A percentile compares a stretch with the other conserved stretches of the same genome.
These are phyloP conservation scores for Trichoplusia ni DNA, from an alignment of 1,140 invertebrate species.

Conservation along the genomic window DNA sequence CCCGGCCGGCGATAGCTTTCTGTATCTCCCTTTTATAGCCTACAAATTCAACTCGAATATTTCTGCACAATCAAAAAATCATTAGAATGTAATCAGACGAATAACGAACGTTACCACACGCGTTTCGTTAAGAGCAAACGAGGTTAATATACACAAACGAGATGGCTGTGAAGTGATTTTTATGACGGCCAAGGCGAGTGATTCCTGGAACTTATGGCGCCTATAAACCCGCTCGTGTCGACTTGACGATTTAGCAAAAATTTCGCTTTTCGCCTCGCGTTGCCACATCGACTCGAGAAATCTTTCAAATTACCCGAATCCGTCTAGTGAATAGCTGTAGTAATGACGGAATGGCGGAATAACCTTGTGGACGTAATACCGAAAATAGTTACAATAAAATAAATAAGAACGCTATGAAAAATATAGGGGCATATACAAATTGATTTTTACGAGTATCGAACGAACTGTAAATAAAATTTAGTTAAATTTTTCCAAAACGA, in stretches of 20 bases:
- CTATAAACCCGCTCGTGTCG: slow-evolving; percentile 70
- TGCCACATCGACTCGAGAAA: slow-evolving; percentile 49
- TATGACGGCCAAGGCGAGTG: slow-evolving; percentile 62
- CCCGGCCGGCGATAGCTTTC: slow-evolving; percentile 36
- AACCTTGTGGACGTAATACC: too few species aligned
- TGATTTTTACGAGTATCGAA: too few species aligned
- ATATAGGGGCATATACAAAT: too few species aligned
- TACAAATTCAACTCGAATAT: slow-evolving; percentile 29
- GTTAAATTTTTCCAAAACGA: too few species aligned
- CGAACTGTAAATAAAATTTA: too few species aligned
- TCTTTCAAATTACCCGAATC: slow-evolving; percentile 73
- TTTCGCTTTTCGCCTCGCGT: slow-evolving; percentile 50
- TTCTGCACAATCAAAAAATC: slow-evolving; percentile 29
- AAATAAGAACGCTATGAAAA: too few species aligned
- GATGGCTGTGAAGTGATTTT: slow-evolving; percentile 64
- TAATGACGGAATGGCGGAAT: too few species aligned
- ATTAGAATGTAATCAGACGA: slow-evolving; percentile 29
- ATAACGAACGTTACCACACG: slow-evolving; percentile 12
- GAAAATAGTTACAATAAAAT: too few species aligned
- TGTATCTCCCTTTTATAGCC: slow-evolving; percentile 27
- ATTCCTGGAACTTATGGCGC: slow-evolving; percentile 68
- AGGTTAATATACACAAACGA: slow-evolving; percentile 31
- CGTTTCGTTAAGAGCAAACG: slow-evolving; percentile 33
- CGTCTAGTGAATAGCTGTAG: slow-evolving; percentile 57
- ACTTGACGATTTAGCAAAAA: slow-evolving; percentile 75